phyloP scores from a whole-genome alignment of 92 coral and sea anemone genomes.

The Virgularia gustaviana region DNA sequence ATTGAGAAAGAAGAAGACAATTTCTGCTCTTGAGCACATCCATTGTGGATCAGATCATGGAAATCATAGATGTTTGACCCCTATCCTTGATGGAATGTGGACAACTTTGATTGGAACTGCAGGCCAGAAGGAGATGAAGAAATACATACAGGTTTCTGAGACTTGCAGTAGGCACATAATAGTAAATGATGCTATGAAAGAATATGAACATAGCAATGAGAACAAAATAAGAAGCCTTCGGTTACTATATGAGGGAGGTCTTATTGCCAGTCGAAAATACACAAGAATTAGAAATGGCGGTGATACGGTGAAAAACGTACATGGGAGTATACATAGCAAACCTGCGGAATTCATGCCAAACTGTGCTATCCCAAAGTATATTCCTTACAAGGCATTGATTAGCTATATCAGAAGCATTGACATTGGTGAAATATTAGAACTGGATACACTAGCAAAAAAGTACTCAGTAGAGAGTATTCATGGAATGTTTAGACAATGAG shows the following conservation, averaged over 20 bases:
- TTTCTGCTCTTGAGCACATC: no score
- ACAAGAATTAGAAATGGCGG: constrained; percentile 51
- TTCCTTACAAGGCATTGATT: constrained; percentile 59
- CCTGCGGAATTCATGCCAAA: constrained; percentile 47
- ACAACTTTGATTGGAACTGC: no score
- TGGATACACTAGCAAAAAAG: constrained; percentile 49
- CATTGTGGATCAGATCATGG: no score
- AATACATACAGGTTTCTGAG: no score
- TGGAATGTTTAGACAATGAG: constrained; percentile 57
- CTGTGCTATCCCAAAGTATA: constrained; percentile 56
- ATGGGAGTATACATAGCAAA: neutral
- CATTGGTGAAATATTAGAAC: constrained; percentile 45
- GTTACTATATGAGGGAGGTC: constrained; percentile 58
- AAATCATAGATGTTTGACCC: no score
- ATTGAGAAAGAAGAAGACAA: no score
- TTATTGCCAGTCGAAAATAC: constrained; percentile 54
- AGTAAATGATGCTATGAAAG: no score
- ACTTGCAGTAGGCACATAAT: no score
- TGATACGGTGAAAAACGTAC: constrained; percentile 30
- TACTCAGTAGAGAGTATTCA: constrained; percentile 36
- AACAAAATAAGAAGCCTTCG: constrained; percentile 66
- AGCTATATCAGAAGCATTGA: constrained; percentile 40
- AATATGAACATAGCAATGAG: no score
- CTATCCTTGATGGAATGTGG: no score
- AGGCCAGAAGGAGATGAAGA: no score